These are phyloP conservation scores for Pterostichus niger DNA, from an alignment of 2,888 invertebrate genomes.

Conservation along the genomic window DNA sequence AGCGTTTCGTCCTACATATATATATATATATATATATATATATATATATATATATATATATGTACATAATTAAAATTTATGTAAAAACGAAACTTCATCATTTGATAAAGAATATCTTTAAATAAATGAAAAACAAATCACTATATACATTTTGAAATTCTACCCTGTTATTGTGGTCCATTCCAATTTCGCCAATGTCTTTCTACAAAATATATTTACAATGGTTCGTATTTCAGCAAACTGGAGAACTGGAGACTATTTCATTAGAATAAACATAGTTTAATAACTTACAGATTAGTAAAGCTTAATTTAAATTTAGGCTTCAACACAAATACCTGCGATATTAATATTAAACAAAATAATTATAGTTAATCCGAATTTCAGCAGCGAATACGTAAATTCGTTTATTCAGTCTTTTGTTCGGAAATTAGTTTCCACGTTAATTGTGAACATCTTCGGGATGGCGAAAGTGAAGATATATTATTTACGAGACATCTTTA, in stretches of 20 bases:
- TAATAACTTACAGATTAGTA: constrained; percentile 25
- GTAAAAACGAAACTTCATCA: too few species aligned
- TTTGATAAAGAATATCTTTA: too few species aligned
- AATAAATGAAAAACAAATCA: too few species aligned
- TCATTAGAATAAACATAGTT: background rate
- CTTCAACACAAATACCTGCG: constrained; percentile 18
- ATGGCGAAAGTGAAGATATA: constrained; percentile 4
- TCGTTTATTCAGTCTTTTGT: constrained; percentile 34
- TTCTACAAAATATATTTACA: too few species aligned
- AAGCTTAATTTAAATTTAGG: constrained; percentile 20
- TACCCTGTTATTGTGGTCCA: too few species aligned
- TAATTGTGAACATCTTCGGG: constrained; percentile 27
- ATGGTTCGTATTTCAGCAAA: background rate
- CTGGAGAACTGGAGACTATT: background rate
- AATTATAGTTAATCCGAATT: constrained; percentile 35
- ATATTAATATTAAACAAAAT: constrained; percentile 38
- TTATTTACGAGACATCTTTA: constrained; percentile 46
- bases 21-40: too few species aligned
- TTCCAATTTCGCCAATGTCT: background rate
- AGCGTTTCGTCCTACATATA: too few species aligned
- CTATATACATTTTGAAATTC: too few species aligned
- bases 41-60: too few species aligned
- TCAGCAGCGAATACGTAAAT: constrained; percentile 16
- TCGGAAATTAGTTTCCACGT: constrained; percentile 28
- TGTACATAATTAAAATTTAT: too few species aligned